Evolutionary conservation across 2,888 invertebrate genomes (phyloP).

Genomic region (Drosophila formosana): DNA sequence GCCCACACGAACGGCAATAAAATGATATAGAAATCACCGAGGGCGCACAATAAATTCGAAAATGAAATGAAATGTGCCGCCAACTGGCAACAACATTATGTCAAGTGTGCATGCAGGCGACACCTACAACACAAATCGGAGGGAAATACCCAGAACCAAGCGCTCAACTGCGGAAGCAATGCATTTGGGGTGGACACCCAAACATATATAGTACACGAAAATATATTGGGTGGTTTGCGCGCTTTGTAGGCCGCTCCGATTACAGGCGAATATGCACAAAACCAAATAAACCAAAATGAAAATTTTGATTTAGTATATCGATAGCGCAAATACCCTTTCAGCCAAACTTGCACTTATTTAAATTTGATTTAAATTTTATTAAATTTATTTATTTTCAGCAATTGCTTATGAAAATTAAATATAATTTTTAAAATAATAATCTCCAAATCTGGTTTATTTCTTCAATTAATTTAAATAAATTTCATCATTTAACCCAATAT

Average conservation of each 20-base stretch:
- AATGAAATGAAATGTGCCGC: slow-evolving; percentile 60
- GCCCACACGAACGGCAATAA: slow-evolving; percentile 61
- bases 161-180: slow-evolving; percentile 61
- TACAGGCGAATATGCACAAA: slow-evolving; percentile 38
- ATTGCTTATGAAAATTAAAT: neutral
- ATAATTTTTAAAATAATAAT: too few species aligned
- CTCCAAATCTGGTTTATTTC: too few species aligned
- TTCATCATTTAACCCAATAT: too few species aligned
- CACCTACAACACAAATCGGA: slow-evolving; percentile 57
- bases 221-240: slow-evolving; percentile 20
- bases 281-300: neutral
- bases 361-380: too few species aligned
- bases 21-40: slow-evolving; percentile 61
- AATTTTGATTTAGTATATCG: accelerated
- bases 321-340: neutral
- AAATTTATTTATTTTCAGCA: neutral
- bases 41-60: slow-evolving; percentile 60
- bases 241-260: slow-evolving; percentile 58
- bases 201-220: neutral
- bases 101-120: slow-evolving; percentile 59
- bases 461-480: too few species aligned
- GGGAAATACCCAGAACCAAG: slow-evolving; percentile 21
- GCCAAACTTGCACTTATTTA: too few species aligned
- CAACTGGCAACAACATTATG: slow-evolving; percentile 65
- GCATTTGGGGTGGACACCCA: slow-evolving; percentile 42